Evolutionary conservation across 1,140 invertebrate genomes (phyloP).

Genomic region (Pseudomyrmex dendroicus): DNA sequence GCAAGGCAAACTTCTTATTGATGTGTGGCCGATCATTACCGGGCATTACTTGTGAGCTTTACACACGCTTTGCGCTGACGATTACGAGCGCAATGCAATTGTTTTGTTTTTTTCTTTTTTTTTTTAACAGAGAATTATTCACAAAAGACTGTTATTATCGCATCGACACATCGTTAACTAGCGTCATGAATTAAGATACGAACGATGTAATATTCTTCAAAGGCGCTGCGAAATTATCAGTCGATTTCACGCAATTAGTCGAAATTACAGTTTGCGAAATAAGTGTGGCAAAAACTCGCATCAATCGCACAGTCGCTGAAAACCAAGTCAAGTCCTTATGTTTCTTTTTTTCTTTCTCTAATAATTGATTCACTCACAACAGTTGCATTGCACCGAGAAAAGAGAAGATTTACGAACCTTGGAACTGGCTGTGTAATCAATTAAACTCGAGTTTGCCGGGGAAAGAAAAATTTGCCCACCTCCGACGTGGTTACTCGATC

Average conservation of each 20-base stretch:
- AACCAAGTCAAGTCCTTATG: too few species aligned
- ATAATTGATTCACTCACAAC: background rate
- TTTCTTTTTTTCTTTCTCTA: background rate
- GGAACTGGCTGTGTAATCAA: background rate
- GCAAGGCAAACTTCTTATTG: constrained; percentile 53
- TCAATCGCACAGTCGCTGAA: too few species aligned
- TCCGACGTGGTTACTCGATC: background rate
- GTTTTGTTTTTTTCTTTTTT: too few species aligned
- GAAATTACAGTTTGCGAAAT: constrained; percentile 15
- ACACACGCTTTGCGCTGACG: background rate
- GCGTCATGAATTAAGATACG: constrained; percentile 3
- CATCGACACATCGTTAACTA: constrained; percentile 16
- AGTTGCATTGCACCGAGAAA: too few species aligned
- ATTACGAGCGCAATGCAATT: constrained; percentile 1
- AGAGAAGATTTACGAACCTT: background rate
- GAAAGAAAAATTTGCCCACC: background rate
- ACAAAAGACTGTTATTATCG: constrained; percentile 39
- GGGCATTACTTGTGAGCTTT: background rate
- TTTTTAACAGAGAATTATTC: constrained; percentile 17
- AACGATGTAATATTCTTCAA: background rate
- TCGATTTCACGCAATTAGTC: background rate
- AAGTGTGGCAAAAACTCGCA: background rate
- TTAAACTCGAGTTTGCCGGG: background rate
- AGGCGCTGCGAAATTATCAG: background rate
- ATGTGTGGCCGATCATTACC: constrained; percentile 39